Evolutionary conservation across 2,113 vertebrate genomes (phyloP).

Genomic region (Lethenteron reissneri): DNA sequence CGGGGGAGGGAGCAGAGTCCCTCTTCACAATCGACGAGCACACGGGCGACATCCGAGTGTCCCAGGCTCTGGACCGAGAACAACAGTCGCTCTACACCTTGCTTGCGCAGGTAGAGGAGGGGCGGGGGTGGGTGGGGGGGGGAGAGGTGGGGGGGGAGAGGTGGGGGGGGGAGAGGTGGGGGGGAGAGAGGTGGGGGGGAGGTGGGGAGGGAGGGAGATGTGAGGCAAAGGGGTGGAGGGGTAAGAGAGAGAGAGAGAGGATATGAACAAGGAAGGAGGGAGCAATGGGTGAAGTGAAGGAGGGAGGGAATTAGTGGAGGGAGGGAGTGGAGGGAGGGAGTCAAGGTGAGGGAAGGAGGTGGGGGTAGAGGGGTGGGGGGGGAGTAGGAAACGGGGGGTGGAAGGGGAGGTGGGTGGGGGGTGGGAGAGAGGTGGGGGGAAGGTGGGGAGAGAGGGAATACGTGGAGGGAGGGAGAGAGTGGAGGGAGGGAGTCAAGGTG

Average conservation of each 20-base stretch:
- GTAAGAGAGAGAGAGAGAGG: background rate
- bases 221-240: background rate
- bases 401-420: no score
- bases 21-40: background rate
- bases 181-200: background rate
- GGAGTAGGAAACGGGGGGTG: background rate
- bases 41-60: background rate
- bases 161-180: background rate
- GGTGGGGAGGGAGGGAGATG: background rate
- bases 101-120: conserved; percentile 1
- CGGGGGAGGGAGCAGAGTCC: background rate
- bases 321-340: background rate
- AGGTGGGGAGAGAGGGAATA: no score
- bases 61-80: background rate
- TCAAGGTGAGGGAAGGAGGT: background rate
- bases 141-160: background rate
- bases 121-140: background rate
- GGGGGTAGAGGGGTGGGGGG: background rate
- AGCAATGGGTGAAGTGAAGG: background rate
- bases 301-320: background rate
- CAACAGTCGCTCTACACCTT: background rate
- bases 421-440: no score
- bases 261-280: background rate
- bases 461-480: background rate
- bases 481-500: background rate